phyloP scores from a whole-genome alignment of 2,113 vertebrate species.

The Hymenochirus boettgeri region DNA sequence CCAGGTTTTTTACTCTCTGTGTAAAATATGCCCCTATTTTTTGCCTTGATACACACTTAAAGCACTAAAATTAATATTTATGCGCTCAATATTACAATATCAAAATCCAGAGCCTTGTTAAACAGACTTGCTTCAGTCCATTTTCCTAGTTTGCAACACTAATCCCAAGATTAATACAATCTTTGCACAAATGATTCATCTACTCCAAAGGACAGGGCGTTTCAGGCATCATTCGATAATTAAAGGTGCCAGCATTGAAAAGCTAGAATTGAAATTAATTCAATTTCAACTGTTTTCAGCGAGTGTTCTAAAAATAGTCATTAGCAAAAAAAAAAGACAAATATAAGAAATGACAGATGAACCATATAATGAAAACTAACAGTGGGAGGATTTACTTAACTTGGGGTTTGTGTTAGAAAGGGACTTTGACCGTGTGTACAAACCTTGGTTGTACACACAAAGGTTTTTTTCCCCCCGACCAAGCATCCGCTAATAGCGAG shows the following conservation, averaged over 20 bases:
- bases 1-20: conserved; percentile 33
- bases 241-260: too few species aligned
- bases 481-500: too few species aligned
- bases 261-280: too few species aligned
- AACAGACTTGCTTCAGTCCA: conserved; percentile 4
- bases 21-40: conserved; percentile 32
- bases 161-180: not conserved
- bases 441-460: too few species aligned
- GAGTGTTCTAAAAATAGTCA: too few species aligned
- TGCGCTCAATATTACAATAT: conserved; percentile 27
- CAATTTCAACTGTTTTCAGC: too few species aligned
- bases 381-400: not conserved
- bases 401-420: too few species aligned
- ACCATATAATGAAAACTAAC: not conserved
- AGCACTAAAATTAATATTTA: conserved; percentile 36
- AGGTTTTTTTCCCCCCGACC: too few species aligned
- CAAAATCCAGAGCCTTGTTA: conserved; percentile 3
- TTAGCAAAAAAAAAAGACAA: too few species aligned
- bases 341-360: too few species aligned
- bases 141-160: not conserved
- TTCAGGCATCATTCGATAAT: not conserved
- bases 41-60: conserved; percentile 35
- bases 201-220: not conserved
- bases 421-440: too few species aligned
- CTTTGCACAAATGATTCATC: not conserved